These are phyloP conservation scores for Nasonia longicornis DNA, from an alignment of 1,140 invertebrate genomes.

Conservation along the genomic window DNA sequence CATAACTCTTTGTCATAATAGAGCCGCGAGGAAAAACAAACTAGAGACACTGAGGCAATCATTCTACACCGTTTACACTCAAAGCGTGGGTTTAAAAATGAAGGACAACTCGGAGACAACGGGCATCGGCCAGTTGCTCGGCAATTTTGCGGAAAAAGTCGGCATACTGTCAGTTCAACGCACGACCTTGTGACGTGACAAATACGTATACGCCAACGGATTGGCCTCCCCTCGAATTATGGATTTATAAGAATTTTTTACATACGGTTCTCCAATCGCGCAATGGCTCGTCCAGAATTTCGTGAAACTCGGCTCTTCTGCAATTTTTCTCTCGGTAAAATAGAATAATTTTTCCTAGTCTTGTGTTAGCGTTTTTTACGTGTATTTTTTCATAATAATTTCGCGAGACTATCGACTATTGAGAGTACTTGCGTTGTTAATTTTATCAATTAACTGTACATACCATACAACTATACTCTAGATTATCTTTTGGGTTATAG, in stretches of 20 bases:
- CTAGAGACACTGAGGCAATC: slow-evolving; percentile 71
- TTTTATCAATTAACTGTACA: slow-evolving; percentile 53
- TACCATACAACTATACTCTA: slow-evolving; percentile 46
- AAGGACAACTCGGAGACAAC: slow-evolving; percentile 69
- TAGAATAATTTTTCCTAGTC: not conserved
- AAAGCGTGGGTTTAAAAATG: slow-evolving; percentile 70
- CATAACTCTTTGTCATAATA: not conserved
- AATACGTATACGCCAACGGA: slow-evolving; percentile 42
- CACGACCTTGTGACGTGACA: slow-evolving; percentile 66
- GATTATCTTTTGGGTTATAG: not conserved
- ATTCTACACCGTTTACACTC: slow-evolving; percentile 71
- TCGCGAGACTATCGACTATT: not conserved
- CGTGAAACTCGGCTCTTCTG: not conserved
- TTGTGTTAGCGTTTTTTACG: not conserved
- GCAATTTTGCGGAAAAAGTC: slow-evolving; percentile 74
- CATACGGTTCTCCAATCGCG: slow-evolving; percentile 1
- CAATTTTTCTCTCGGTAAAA: not conserved
- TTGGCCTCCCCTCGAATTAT: slow-evolving; percentile 49
- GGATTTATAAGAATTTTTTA: slow-evolving; percentile 48
- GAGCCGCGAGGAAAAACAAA: slow-evolving; percentile 65
- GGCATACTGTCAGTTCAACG: slow-evolving; percentile 68
- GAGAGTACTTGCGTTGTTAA: slow-evolving; percentile 44
- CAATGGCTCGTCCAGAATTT: slow-evolving; percentile 20
- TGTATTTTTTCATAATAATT: not conserved
- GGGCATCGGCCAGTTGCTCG: slow-evolving; percentile 69